These are phyloP conservation scores for Acanthococcus lagerstroemiae DNA, from an alignment of 2,888 invertebrate species.

Conservation along the genomic window DNA sequence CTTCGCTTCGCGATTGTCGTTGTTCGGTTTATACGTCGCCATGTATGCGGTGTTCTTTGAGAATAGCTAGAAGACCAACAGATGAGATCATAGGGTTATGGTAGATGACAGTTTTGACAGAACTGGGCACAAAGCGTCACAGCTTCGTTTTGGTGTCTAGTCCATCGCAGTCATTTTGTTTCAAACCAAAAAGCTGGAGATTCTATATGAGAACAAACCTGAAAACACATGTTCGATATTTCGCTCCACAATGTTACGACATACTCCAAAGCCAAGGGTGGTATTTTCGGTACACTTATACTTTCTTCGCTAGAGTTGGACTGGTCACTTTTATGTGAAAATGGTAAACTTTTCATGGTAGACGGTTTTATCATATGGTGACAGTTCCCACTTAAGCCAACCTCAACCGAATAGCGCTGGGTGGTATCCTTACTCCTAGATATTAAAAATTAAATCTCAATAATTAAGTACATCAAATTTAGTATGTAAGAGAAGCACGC, in stretches of 20 bases:
- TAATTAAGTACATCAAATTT: too few species aligned
- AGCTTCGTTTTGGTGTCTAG: too few species aligned
- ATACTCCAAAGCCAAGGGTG: constrained; percentile 80
- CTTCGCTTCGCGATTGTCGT: not conserved
- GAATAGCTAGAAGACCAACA: not conserved
- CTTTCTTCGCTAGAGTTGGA: not conserved
- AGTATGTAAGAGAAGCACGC: too few species aligned
- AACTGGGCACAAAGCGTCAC: too few species aligned
- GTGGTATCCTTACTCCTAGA: constrained; percentile 51
- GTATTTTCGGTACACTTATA: constrained; percentile 54
- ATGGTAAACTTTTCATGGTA: constrained; percentile 15
- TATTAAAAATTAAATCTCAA: not conserved
- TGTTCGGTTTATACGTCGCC: constrained; percentile 4
- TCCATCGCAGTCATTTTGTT: not conserved
- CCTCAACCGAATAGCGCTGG: constrained; percentile 83
- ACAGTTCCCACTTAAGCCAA: constrained; percentile 50
- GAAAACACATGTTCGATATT: constrained; percentile 56
- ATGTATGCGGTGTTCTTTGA: constrained; percentile 16
- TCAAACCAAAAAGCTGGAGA: not conserved
- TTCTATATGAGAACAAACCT: constrained; percentile 43
- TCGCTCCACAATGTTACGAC: constrained; percentile 87
- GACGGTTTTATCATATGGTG: constrained; percentile 31
- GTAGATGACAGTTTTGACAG: too few species aligned
- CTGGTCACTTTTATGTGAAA: not conserved
- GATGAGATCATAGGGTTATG: too few species aligned